Base-by-base conservation (phyloP, 2,113 vertebrate genomes). In the Calyptomena viridis region DNA sequence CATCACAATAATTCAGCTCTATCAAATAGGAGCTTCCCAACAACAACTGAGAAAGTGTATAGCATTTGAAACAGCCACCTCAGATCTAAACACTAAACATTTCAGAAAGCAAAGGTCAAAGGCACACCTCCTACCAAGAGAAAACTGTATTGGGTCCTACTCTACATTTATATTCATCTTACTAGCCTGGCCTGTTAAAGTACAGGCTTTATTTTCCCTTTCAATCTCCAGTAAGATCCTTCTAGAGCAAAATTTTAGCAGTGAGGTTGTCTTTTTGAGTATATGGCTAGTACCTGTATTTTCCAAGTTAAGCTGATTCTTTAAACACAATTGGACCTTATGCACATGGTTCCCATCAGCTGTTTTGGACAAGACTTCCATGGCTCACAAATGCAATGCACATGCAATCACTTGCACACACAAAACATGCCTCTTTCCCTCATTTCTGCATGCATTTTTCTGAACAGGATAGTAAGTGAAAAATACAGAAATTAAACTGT, bases 1-100 rank as follows among this genome's bases (percentile, higher is more conserved):
- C 49, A 8, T 94, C 93, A 92, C 56, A 89, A 46, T 77, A 96
- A 96, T 94, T 97, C 94, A 93, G 83, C 83, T 94, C 85, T 87
- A 83, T 96, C 94, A 95, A 90, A 95, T 1, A 79, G 89, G 53
- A 68, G 59, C 78, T 90, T 96, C 90, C 77, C 82, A 81, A 87
- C 90, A 77, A 39, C 27, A 27, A 73, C 39, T 0, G 21, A 90
- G 37, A 49, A 56, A 76, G n/a, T 13, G 23, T 52, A 52, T 17
- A 69, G 63, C 82, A 73, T 94, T 85, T 87, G 71, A 64, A 96
- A 86, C 28, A 84, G 78, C 68, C 93, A 68, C 71, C 93, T 63
- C 84, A 84, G 52, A 71, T 25, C 84, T 74, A 71, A 88, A 91
- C 84, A 67, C 80, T 53, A 46, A 89, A 90, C 49, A 49, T 92